phyloP scores from a whole-genome alignment of 64 coral and sea anemone genomes.

The Catalaphyllia jardinei region DNA sequence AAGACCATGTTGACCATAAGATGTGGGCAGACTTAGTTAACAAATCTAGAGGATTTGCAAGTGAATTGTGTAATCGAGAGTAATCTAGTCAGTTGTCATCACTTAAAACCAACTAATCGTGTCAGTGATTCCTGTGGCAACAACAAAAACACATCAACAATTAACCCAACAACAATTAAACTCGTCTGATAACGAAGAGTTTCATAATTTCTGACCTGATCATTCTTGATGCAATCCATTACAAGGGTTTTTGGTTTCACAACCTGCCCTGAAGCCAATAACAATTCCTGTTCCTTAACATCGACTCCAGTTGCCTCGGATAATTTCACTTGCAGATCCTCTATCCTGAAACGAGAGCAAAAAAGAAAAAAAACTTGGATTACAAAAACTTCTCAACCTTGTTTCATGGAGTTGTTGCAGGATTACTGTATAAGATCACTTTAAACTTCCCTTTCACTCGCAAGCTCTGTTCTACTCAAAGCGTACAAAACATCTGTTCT shows the following conservation, averaged over 20 bases:
- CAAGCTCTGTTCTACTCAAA: too few species aligned
- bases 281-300: conserved; percentile 6
- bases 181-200: neutral
- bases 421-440: neutral
- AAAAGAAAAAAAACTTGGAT: too few species aligned
- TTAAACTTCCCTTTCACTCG: too few species aligned
- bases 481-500: too few species aligned
- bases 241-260: neutral
- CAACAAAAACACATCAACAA: neutral
- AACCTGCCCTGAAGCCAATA: conserved; percentile 23
- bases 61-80: too few species aligned
- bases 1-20: too few species aligned
- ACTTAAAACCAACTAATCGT: too few species aligned
- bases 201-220: neutral
- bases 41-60: too few species aligned
- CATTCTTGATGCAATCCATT: neutral
- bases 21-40: too few species aligned
- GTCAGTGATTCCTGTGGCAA: too few species aligned
- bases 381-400: too few species aligned
- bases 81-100: too few species aligned
- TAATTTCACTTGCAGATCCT: conserved; percentile 49
- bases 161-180: neutral
- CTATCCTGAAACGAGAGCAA: neutral
- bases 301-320: conserved; percentile 38
- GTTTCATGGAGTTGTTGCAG: neutral